A percentile compares a stretch with the other conserved stretches of the same genome.
phyloP scores from a whole-genome alignment of 2,113 vertebrate genomes.

The Baryphthengus martii region DNA sequence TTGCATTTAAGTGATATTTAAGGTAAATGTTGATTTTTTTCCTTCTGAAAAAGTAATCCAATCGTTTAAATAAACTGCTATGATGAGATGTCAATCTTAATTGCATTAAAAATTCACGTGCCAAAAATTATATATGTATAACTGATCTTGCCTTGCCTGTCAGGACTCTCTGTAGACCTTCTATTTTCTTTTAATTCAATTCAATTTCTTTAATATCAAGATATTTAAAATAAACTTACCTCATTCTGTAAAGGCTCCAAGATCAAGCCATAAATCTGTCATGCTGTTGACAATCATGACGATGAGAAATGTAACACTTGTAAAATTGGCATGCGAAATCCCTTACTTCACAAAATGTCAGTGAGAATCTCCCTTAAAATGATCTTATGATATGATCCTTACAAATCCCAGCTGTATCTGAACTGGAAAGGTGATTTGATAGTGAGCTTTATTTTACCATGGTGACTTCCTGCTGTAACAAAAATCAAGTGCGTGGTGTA shows the following conservation, averaged over 20 bases:
- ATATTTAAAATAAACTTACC: not conserved
- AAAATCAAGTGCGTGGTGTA: constrained; percentile 1
- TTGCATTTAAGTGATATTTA: not conserved
- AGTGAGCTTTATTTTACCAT: not conserved
- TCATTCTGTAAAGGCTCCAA: constrained; percentile 5
- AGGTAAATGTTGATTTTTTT: not conserved
- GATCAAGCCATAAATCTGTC: constrained; percentile 17
- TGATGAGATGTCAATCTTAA: not conserved
- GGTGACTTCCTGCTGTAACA: not conserved
- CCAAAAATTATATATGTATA: not conserved
- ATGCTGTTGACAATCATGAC: not conserved
- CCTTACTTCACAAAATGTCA: constrained; percentile 39
- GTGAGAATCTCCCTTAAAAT: constrained; percentile 32
- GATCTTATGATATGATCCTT: constrained; percentile 20
- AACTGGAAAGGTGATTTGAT: constrained; percentile 5
- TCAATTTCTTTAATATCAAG: not conserved
- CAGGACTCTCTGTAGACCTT: not conserved
- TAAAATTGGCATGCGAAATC: constrained; percentile 28
- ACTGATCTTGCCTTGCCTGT: constrained; percentile 3
- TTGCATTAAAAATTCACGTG: not conserved
- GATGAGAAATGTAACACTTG: not conserved
- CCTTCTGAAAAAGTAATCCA: not conserved
- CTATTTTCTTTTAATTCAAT: constrained; percentile 34
- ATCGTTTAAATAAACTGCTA: not conserved
- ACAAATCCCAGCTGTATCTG: constrained; percentile 14